phyloP scores from a whole-genome alignment of 2,888 invertebrate species.

The Melinopterus prodromus region DNA sequence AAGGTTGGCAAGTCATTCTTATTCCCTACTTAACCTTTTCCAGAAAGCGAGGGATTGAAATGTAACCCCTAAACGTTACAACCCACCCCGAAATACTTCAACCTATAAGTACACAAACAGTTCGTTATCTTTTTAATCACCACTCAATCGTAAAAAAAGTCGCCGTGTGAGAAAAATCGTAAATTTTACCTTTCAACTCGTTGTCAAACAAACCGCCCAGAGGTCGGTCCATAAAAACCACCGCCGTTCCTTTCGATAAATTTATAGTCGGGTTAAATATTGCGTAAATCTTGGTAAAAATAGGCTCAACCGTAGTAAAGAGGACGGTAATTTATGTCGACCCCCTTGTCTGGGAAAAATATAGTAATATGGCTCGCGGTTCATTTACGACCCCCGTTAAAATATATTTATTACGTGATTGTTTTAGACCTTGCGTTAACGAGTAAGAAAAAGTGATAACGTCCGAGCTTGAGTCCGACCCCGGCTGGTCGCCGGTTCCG shows the following conservation, averaged over 20 bases:
- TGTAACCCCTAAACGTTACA: not conserved
- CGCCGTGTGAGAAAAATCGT: not conserved
- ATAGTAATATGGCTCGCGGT: not conserved
- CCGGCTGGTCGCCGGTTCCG: not conserved
- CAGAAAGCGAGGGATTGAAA: too few species aligned
- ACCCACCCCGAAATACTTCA: not conserved
- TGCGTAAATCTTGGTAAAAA: not conserved
- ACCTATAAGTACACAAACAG: not conserved
- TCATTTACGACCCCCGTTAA: not conserved
- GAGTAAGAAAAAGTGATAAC: not conserved
- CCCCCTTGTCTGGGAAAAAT: not conserved
- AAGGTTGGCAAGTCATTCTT: too few species aligned
- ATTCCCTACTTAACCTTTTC: too few species aligned
- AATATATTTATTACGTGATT: slow-evolving; percentile 4
- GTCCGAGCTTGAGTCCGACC: not conserved
- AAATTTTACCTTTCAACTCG: not conserved
- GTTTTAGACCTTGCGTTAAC: not conserved
- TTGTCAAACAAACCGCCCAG: not conserved
- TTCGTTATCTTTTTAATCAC: not conserved
- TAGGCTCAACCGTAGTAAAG: not conserved
- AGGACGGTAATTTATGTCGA: not conserved
- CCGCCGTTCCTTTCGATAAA: not conserved
- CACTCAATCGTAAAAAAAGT: not conserved
- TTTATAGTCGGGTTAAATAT: not conserved
- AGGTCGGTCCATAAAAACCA: not conserved